These are phyloP conservation scores for Pherbina coryleti DNA, from an alignment of 2,888 invertebrate species.

Conservation along the genomic window DNA sequence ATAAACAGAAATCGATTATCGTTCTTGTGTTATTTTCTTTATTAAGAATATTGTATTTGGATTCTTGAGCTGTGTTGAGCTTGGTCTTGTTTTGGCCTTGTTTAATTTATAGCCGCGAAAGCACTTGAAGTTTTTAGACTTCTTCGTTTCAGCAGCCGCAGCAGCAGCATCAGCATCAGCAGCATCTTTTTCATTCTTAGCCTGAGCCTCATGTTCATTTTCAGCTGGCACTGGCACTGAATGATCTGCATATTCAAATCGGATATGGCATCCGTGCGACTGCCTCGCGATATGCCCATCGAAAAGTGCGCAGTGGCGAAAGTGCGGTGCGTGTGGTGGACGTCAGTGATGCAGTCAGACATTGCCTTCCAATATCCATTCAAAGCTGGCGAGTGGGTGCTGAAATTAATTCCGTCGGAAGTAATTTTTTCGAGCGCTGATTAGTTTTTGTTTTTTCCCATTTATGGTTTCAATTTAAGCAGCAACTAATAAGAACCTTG, in stretches of 20 bases:
- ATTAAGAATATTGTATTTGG: conserved; percentile 61
- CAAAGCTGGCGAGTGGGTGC: conserved; percentile 54
- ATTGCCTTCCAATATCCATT: conserved; percentile 39
- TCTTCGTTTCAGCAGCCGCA: conserved; percentile 20
- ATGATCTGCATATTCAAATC: conserved; percentile 56
- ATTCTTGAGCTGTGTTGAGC: conserved; percentile 54
- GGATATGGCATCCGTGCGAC: conserved; percentile 49
- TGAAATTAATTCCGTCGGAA: conserved; percentile 59
- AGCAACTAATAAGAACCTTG: neutral
- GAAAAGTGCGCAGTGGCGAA: neutral
- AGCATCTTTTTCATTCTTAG: conserved; percentile 48
- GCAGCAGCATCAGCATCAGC: conserved; percentile 16
- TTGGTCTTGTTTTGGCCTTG: conserved; percentile 55
- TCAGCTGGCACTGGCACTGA: conserved; percentile 23
- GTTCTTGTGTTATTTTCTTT: conserved; percentile 60
- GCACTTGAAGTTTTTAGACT: conserved; percentile 45
- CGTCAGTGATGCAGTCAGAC: neutral
- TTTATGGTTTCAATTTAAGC: neutral
- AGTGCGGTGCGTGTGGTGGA: conserved; percentile 1
- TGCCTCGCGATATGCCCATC: conserved; percentile 25
- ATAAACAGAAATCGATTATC: conserved; percentile 70
- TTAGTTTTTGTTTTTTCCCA: conserved; percentile 47
- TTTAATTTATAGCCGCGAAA: conserved; percentile 63
- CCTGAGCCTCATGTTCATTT: conserved; percentile 11
- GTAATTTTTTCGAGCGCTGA: conserved; percentile 54